Evolutionary conservation across 2,113 vertebrate species (phyloP).

Genomic region (Haliaeetus leucogaster): DNA sequence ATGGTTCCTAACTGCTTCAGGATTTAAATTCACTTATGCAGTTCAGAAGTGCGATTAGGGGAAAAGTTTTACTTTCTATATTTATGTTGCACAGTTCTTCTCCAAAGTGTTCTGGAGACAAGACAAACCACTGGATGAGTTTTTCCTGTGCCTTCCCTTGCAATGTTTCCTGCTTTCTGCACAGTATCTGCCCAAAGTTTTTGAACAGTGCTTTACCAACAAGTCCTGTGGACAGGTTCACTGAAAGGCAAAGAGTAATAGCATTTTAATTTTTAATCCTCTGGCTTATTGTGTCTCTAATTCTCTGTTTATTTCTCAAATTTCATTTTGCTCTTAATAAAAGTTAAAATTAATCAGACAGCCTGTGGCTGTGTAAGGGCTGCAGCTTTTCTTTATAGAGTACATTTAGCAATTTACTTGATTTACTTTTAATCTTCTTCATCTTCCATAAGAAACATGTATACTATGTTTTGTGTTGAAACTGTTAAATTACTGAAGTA

Average conservation of each 20-base stretch:
- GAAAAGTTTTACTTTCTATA: background rate
- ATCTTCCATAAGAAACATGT: background rate
- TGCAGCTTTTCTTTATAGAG: background rate
- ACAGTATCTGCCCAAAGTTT: background rate
- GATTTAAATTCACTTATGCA: background rate
- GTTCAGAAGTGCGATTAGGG: background rate
- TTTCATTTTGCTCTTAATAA: background rate
- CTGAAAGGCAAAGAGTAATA: background rate
- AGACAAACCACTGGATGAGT: background rate
- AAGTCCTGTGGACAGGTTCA: background rate
- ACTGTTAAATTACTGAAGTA: background rate
- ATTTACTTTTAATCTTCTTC: background rate
- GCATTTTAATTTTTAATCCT: constrained; percentile 10
- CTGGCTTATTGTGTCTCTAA: background rate
- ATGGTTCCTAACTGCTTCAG: background rate
- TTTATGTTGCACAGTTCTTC: background rate
- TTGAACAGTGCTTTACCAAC: background rate
- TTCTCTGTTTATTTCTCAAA: background rate
- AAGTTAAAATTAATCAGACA: background rate
- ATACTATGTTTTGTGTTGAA: background rate
- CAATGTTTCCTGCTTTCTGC: background rate
- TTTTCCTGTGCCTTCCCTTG: background rate
- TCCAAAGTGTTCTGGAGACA: background rate
- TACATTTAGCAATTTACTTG: background rate
- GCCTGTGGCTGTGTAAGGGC: background rate